Conservation (phyloP, 2,113 vertebrate genomes). For the Bathybates hornii region DNA sequence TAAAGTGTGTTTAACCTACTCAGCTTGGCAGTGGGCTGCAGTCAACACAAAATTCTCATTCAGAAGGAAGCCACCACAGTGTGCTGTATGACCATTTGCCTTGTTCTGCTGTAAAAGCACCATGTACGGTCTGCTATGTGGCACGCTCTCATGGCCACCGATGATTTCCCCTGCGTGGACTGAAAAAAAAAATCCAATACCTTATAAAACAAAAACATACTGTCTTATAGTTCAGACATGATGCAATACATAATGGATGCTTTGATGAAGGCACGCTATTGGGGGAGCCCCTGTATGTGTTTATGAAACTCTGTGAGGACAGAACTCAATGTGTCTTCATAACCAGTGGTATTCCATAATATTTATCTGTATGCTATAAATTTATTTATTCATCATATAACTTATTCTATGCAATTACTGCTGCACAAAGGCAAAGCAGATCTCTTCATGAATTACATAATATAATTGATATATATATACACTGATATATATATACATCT, state of each 20-base stretch:
- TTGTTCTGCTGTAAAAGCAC: background rate
- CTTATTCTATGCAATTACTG: background rate
- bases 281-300: background rate
- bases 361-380: background rate
- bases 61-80: constrained; percentile 60
- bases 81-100: accelerated
- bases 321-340: background rate
- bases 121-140: constrained; percentile 59
- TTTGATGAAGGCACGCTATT: background rate
- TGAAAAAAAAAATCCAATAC: background rate
- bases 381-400: background rate
- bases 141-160: background rate
- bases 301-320: background rate
- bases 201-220: background rate
- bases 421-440: background rate
- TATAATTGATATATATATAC: background rate
- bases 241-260: background rate
- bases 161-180: constrained; percentile 9
- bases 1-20: constrained; percentile 9
- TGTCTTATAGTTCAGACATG: background rate
- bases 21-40: constrained; percentile 52
- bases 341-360: background rate
- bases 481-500: no score
- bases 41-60: constrained; percentile 60
- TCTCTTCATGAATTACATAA: background rate